Percentiles rank a stretch among this genome's conserved stretches.
These are phyloP conservation scores for Thymelicus acteon DNA, from an alignment of 2,888 invertebrate genomes.

Conservation along the genomic window DNA sequence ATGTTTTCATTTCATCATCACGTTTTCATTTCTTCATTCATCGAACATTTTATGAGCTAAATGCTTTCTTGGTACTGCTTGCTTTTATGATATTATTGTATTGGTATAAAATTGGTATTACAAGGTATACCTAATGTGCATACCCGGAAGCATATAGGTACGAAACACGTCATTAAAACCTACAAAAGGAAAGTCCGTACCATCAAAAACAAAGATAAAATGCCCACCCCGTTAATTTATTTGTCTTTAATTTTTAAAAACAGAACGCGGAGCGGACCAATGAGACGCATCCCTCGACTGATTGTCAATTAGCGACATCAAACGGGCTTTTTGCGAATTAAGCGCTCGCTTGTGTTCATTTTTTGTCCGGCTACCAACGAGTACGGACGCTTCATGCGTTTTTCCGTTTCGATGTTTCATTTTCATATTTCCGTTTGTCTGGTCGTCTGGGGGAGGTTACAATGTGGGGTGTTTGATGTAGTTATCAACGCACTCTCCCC, in stretches of 20 bases:
- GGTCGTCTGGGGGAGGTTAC: conserved; percentile 63
- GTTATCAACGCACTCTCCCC: conserved; percentile 53
- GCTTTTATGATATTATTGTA: no score
- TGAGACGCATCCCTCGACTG: conserved; percentile 82
- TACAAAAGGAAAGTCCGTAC: conserved; percentile 33
- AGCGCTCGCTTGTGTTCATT: conserved; percentile 81
- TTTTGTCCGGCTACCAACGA: conserved; percentile 73
- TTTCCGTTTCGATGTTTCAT: conserved; percentile 81
- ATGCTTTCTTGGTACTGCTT: no score
- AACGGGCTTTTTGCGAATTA: conserved; percentile 85
- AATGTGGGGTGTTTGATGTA: conserved; percentile 58
- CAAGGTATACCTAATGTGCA: background rate
- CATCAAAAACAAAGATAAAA: conserved; percentile 53
- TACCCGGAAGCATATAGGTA: background rate
- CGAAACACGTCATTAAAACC: conserved; percentile 21
- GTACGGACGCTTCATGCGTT: conserved; percentile 76
- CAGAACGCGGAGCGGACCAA: conserved; percentile 77
- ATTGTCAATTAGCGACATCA: conserved; percentile 86
- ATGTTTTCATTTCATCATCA: no score
- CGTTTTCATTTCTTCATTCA: no score
- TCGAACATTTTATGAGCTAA: no score
- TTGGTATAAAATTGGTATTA: no score
- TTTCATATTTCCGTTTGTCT: conserved; percentile 84
- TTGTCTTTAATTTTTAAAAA: conserved; percentile 84
- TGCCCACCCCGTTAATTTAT: conserved; percentile 73